phyloP scores from a whole-genome alignment of 2,113 vertebrate genomes.

The Syrrhaptes paradoxus region DNA sequence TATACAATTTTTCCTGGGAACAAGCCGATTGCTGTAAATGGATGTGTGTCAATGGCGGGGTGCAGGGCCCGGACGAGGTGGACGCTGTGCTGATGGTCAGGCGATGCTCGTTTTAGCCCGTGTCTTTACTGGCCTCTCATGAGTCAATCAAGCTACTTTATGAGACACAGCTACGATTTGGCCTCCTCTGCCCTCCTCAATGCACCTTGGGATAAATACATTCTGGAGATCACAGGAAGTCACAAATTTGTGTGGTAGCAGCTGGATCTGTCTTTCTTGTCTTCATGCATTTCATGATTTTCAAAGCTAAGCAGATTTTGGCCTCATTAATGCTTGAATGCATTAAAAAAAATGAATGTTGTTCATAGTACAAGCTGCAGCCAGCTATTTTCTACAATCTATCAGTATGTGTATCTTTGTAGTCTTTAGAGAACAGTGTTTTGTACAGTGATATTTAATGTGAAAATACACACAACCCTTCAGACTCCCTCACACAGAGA shows the following conservation, averaged over 20 bases:
- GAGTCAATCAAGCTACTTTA: background rate
- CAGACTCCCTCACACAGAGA: background rate
- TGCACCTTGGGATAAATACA: background rate
- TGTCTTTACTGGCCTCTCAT: background rate
- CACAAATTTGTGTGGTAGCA: background rate
- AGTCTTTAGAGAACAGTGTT: background rate
- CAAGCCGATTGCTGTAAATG: background rate
- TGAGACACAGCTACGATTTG: background rate
- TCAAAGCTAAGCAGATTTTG: background rate
- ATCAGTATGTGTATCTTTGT: background rate
- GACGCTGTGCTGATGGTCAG: accelerated
- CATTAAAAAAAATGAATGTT: background rate
- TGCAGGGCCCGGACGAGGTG: accelerated
- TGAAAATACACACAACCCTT: background rate
- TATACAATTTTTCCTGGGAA: background rate
- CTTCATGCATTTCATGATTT: background rate
- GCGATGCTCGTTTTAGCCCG: background rate
- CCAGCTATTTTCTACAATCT: background rate
- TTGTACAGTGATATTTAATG: background rate
- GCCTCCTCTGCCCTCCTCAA: background rate
- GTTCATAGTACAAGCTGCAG: background rate
- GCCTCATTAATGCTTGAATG: background rate
- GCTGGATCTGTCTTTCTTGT: background rate
- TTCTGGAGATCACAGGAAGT: background rate
- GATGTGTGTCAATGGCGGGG: accelerated